These are phyloP conservation scores for Clarias laeviceps DNA, from an alignment of 2,797 vertebrate species.

Conservation along the genomic window DNA sequence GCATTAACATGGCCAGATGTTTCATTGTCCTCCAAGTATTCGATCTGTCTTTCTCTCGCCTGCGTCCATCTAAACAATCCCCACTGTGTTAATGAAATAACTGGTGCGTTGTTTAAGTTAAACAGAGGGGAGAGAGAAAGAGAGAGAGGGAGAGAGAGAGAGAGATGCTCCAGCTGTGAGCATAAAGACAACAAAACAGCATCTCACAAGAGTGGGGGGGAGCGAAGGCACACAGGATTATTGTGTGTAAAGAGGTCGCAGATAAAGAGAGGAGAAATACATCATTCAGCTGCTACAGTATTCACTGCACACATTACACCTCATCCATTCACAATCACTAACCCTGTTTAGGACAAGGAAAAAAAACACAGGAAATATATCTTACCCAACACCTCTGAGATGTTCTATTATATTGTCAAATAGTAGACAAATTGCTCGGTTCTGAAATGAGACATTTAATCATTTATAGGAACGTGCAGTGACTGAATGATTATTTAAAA, in stretches of 20 bases:
- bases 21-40: conserved; percentile 77
- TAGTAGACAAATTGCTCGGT: not conserved
- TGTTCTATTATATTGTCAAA: not conserved
- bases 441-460: not conserved
- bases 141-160: conserved; percentile 62
- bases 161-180: conserved; percentile 81
- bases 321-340: conserved; percentile 62
- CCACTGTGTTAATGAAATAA: conserved; percentile 77
- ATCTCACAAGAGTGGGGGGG: conserved; percentile 74
- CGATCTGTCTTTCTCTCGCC: conserved; percentile 65
- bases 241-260: conserved; percentile 73
- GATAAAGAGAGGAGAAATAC: conserved; percentile 77
- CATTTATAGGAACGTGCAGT: not conserved
- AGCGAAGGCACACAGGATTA: conserved; percentile 73
- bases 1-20: conserved; percentile 78
- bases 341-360: not conserved
- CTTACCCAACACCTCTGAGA: not conserved
- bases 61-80: conserved; percentile 80
- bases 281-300: conserved; percentile 70
- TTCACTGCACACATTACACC: conserved; percentile 63
- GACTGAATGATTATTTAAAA: not conserved
- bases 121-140: conserved; percentile 67
- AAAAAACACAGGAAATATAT: not conserved
- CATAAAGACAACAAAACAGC: conserved; percentile 81
- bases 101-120: conserved; percentile 76